Evolutionary conservation across 2,797 vertebrate species (phyloP).

Genomic region (Brotogeris chrysoptera): DNA sequence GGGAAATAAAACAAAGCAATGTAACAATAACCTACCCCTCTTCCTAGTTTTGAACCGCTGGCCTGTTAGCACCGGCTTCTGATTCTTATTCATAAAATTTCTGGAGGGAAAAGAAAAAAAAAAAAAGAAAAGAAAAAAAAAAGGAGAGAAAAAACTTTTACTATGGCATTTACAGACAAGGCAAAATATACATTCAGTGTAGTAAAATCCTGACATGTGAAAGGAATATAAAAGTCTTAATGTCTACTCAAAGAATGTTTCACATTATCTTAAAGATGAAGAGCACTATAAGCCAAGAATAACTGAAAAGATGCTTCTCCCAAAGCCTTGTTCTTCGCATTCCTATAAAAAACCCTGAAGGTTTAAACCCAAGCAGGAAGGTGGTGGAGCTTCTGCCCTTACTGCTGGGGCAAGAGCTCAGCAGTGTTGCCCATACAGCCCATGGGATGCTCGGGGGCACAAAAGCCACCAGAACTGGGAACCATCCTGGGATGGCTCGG

Average conservation of each 20-base stretch:
- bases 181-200: neutral
- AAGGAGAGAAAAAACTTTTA: neutral
- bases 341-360: accelerated
- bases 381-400: neutral
- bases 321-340: neutral
- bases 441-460: accelerated
- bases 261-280: neutral
- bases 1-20: neutral
- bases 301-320: neutral
- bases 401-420: neutral
- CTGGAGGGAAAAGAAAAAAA: constrained; percentile 65
- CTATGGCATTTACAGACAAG: neutral
- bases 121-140: neutral
- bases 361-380: neutral
- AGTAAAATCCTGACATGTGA: neutral
- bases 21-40: constrained; percentile 83
- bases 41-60: constrained; percentile 97
- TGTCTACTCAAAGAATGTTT: neutral
- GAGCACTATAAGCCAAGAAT: neutral
- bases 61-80: constrained; percentile 96
- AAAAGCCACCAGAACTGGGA: neutral
- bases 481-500: accelerated
- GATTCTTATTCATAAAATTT: constrained; percentile 98
- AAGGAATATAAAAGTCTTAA: neutral
- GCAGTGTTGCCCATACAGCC: accelerated